phyloP scores from a whole-genome alignment of 1,140 invertebrate genomes.

The Ephestia elutella region DNA sequence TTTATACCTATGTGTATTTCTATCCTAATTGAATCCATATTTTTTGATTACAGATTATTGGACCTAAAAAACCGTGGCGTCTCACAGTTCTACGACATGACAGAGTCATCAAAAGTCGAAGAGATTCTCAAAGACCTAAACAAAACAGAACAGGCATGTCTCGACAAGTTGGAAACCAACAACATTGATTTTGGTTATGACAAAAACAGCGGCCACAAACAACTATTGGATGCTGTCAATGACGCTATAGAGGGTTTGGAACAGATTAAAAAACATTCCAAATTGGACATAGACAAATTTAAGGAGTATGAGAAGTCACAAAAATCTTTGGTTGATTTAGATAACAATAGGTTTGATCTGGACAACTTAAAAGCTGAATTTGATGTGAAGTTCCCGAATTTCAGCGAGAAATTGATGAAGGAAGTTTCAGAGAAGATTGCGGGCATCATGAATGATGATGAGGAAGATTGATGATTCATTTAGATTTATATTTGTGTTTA shows the following conservation, averaged over 20 bases:
- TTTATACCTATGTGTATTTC: too few species aligned
- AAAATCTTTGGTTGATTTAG: conserved; percentile 31
- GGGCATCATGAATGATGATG: conserved; percentile 31
- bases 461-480: conserved; percentile 26
- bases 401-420: conserved; percentile 51
- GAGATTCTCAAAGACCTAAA: conserved; percentile 31
- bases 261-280: conserved; percentile 54
- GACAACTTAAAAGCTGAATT: conserved; percentile 45
- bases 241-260: conserved; percentile 55
- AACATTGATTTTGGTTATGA: conserved; percentile 63
- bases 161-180: conserved; percentile 52
- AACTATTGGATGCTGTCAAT: conserved; percentile 51
- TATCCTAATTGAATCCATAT: too few species aligned
- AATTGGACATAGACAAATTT: conserved; percentile 44
- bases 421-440: conserved; percentile 50
- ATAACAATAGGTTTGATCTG: conserved; percentile 48
- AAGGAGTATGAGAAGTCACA: conserved; percentile 45
- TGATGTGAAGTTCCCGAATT: conserved; percentile 48
- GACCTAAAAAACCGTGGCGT: conserved; percentile 45
- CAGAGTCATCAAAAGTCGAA: conserved; percentile 35
- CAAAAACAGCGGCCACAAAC: conserved; percentile 44
- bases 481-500: conserved; percentile 6
- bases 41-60: conserved; percentile 39
- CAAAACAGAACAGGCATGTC: conserved; percentile 33
- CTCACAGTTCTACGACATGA: conserved; percentile 38